These are phyloP conservation scores for Drosophila fulvimacula DNA, from an alignment of 2,888 invertebrate genomes.

Conservation along the genomic window DNA sequence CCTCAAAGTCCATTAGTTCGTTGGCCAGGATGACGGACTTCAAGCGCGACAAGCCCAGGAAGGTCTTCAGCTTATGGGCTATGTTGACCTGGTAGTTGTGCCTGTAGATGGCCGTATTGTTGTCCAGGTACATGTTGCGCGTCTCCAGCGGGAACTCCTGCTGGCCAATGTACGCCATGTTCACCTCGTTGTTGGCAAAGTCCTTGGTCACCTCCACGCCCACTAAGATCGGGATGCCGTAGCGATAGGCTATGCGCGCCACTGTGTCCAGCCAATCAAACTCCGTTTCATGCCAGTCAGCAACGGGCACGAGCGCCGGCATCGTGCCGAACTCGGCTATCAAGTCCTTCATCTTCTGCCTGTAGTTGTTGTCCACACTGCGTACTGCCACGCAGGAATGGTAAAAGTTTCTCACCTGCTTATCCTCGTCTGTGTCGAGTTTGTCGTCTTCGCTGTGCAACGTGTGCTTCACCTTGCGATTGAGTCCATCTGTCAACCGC, in stretches of 20 bases:
- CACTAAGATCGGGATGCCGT: conserved; percentile 62
- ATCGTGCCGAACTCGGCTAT: conserved; percentile 78
- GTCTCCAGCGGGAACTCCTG: conserved; percentile 61
- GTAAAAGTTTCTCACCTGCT: conserved; percentile 79
- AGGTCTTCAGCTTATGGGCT: conserved; percentile 44
- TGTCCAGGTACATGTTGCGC: conserved; percentile 65
- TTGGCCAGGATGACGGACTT: conserved; percentile 59
- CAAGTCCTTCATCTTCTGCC: conserved; percentile 51
- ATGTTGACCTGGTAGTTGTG: conserved; percentile 27
- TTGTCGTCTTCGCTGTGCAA: conserved; percentile 42
- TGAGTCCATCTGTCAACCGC: conserved; percentile 60
- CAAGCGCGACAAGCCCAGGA: conserved; percentile 55
- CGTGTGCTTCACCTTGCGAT: conserved; percentile 64
- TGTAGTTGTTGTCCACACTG: conserved; percentile 39
- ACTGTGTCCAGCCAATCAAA: conserved; percentile 80
- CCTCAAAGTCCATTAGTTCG: conserved; percentile 78
- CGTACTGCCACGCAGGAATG: conserved; percentile 69
- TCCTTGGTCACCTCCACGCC: conserved; percentile 63
- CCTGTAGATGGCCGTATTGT: conserved; percentile 38
- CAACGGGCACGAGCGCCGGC: conserved; percentile 65
- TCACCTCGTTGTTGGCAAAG: conserved; percentile 56
- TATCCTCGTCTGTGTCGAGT: conserved; percentile 66
- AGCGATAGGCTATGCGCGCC: conserved; percentile 62
- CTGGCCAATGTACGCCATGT: conserved; percentile 66
- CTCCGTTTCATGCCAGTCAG: conserved; percentile 64